These are phyloP conservation scores for Amphipyra tragopoginis DNA, from an alignment of 2,888 invertebrate species.

Conservation along the genomic window DNA sequence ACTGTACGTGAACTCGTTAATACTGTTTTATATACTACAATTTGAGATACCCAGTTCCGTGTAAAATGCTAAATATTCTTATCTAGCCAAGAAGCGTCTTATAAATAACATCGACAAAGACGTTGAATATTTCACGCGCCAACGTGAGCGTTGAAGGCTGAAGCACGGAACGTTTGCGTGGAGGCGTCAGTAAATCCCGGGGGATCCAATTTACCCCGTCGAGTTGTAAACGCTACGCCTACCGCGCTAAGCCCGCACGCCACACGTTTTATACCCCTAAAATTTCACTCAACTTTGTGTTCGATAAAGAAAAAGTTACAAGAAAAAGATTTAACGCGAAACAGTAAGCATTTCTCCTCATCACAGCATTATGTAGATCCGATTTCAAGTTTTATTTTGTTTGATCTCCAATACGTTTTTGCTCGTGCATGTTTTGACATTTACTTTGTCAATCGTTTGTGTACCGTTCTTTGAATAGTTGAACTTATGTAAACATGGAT, in stretches of 20 bases:
- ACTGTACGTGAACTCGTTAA: slow-evolving; percentile 22
- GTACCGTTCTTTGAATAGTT: slow-evolving; percentile 49
- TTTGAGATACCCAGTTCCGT: slow-evolving; percentile 29
- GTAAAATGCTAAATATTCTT: slow-evolving; percentile 57
- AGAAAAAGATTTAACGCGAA: slow-evolving; percentile 64
- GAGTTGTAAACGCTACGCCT: slow-evolving; percentile 77
- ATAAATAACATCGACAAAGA: slow-evolving; percentile 71
- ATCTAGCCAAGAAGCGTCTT: slow-evolving; percentile 58
- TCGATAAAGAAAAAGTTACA: slow-evolving; percentile 70
- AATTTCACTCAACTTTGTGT: slow-evolving; percentile 71
- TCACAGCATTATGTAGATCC: slow-evolving; percentile 53
- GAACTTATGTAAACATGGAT: slow-evolving; percentile 47
- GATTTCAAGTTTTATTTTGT: slow-evolving; percentile 56
- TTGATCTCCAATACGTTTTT: slow-evolving; percentile 39
- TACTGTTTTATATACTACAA: slow-evolving; percentile 35
- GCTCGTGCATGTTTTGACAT: slow-evolving; percentile 25
- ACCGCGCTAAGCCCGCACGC: slow-evolving; percentile 72
- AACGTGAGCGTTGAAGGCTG: slow-evolving; percentile 70
- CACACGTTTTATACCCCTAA: slow-evolving; percentile 75
- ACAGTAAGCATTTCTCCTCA: slow-evolving; percentile 59
- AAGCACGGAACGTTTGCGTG: slow-evolving; percentile 69
- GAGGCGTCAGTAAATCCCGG: slow-evolving; percentile 80
- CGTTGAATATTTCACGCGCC: slow-evolving; percentile 79
- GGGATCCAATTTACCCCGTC: slow-evolving; percentile 84
- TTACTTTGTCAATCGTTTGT: slow-evolving; percentile 33